phyloP scores from a whole-genome alignment of 2,797 vertebrate species.

The Coilia nasus region DNA sequence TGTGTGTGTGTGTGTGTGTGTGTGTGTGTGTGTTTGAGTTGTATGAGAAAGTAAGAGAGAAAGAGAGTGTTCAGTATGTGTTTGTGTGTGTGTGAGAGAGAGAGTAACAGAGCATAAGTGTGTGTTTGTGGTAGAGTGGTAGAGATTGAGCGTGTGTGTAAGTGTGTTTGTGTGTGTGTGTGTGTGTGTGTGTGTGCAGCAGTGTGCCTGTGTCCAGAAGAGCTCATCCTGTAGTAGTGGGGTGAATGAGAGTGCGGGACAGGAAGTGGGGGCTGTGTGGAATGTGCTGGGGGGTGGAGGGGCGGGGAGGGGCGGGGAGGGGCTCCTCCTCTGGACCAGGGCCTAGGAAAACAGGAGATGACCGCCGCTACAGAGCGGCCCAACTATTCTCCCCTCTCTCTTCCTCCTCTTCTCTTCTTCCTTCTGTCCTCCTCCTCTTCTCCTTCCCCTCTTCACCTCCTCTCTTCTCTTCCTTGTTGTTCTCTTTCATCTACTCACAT shows the following conservation, averaged over 20 bases:
- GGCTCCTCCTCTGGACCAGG: conserved; percentile 50
- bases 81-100: neutral
- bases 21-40: neutral
- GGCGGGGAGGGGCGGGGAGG: conserved; percentile 7
- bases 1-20: neutral
- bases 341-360: conserved; percentile 54
- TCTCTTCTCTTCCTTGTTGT: neutral
- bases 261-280: conserved; percentile 48
- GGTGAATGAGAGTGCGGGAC: conserved; percentile 48
- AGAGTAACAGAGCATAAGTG: neutral
- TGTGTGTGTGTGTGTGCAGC: conserved; percentile 9
- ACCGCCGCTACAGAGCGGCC: neutral
- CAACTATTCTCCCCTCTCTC: neutral
- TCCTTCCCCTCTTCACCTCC: neutral
- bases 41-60: neutral
- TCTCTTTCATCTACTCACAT: too few species aligned
- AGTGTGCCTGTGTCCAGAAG: conserved; percentile 25
- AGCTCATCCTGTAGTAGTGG: conserved; percentile 48
- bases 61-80: neutral
- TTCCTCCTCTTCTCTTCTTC: neutral
- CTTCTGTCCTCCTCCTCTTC: neutral
- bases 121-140: neutral
- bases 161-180: conserved; percentile 7
- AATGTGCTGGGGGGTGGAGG: conserved; percentile 40
- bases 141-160: neutral